These are phyloP conservation scores for Varanus salvator DNA, from an alignment of 2,113 vertebrate genomes.

Conservation along the genomic window DNA sequence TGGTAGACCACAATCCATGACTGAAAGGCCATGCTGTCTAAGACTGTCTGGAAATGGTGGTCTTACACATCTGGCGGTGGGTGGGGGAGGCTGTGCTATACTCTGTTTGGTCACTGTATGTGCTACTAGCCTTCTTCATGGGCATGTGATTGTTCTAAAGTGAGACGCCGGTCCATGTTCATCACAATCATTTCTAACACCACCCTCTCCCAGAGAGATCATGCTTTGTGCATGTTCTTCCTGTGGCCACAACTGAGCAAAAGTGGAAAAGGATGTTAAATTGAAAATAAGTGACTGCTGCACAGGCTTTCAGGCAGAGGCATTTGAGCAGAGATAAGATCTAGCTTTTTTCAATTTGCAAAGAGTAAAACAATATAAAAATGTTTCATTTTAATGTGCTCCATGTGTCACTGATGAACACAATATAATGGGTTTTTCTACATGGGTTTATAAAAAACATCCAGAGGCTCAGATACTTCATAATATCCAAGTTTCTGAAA, in stretches of 20 bases:
- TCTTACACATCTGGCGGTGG: too few relatives aligned
- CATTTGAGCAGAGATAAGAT: constrained; percentile 65
- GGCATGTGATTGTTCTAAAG: background rate
- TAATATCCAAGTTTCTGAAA: constrained; percentile 56
- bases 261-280: constrained; percentile 46
- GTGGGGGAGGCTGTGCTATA: background rate
- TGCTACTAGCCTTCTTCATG: background rate
- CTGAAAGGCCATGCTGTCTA: too few relatives aligned
- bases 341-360: constrained; percentile 61
- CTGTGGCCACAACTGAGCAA: background rate
- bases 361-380: constrained; percentile 66
- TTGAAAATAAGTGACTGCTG: constrained; percentile 23
- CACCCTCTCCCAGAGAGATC: background rate
- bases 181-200: constrained; percentile 3
- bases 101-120: background rate
- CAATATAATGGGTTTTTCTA: constrained; percentile 60
- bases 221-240: constrained; percentile 17
- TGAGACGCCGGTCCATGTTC: background rate
- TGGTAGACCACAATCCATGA: background rate
- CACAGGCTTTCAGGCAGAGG: constrained; percentile 40
- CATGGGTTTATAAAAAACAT: constrained; percentile 59
- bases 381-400: constrained; percentile 63
- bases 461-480: constrained; percentile 45
- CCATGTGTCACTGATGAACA: constrained; percentile 58
- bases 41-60: too few relatives aligned